These are phyloP conservation scores for Aproaerema taeniolella DNA, from an alignment of 2,888 invertebrate species.

Conservation along the genomic window DNA sequence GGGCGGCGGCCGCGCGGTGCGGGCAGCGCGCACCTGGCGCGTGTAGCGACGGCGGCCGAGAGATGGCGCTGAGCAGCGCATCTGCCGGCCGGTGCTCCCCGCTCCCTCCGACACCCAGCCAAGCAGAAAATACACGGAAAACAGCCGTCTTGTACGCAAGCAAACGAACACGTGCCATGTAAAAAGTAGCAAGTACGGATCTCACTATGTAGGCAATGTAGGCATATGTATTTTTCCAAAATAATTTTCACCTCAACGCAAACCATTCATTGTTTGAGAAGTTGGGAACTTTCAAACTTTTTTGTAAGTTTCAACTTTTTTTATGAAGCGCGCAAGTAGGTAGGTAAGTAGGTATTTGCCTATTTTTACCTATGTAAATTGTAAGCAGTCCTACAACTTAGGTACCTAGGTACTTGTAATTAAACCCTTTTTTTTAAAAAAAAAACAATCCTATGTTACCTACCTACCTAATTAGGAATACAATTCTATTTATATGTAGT, in stretches of 20 bases:
- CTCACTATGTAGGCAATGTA: too few species aligned
- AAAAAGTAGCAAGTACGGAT: slow-evolving; percentile 59
- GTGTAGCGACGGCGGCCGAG: slow-evolving; percentile 40
- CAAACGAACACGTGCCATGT: slow-evolving; percentile 61
- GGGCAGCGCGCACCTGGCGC: slow-evolving; percentile 65
- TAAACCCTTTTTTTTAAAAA: too few species aligned
- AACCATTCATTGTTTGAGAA: neutral
- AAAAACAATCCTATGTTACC: too few species aligned
- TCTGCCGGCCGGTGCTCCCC: slow-evolving; percentile 49
- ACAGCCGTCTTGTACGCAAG: slow-evolving; percentile 50
- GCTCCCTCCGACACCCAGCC: slow-evolving; percentile 36
- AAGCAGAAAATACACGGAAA: slow-evolving; percentile 71
- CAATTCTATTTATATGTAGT: too few species aligned
- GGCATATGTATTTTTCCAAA: too few species aligned
- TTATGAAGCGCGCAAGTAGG: too few species aligned
- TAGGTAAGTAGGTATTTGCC: too few species aligned
- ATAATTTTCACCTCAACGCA: neutral
- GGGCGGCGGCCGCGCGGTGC: slow-evolving; percentile 65
- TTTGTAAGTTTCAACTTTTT: too few species aligned
- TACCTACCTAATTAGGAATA: neutral
- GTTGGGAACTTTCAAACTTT: neutral
- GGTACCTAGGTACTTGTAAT: neutral
- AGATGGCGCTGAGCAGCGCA: slow-evolving; percentile 75
- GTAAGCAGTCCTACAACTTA: too few species aligned
- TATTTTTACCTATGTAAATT: too few species aligned